phyloP scores from a whole-genome alignment of 2,888 invertebrate species.

The Meloe dianella region DNA sequence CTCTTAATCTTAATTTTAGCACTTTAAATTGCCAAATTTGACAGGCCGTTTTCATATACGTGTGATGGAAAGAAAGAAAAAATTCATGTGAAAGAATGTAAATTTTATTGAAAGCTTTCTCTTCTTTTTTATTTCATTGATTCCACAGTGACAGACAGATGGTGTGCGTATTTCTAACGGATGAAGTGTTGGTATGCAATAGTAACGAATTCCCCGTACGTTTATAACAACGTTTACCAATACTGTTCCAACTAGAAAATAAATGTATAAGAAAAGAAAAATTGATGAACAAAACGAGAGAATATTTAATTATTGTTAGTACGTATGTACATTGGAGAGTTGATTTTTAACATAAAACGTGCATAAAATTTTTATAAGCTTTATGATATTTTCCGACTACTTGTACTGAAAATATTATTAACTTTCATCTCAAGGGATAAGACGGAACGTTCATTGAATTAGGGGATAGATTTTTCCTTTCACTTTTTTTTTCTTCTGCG shows the following conservation, averaged over 20 bases:
- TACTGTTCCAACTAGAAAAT: background rate
- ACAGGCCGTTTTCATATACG: background rate
- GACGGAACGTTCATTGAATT: slow-evolving; percentile 28
- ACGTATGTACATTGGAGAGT: background rate
- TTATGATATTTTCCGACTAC: slow-evolving; percentile 12
- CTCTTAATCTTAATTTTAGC: background rate
- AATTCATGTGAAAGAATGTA: no score
- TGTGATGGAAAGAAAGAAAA: background rate
- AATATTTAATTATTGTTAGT: slow-evolving; percentile 5
- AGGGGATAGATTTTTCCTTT: slow-evolving; percentile 15
- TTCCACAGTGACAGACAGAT: background rate
- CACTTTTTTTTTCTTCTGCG: background rate
- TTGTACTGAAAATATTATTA: slow-evolving; percentile 31
- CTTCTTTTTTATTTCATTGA: background rate
- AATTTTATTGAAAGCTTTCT: background rate
- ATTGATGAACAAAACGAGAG: background rate
- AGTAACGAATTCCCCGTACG: background rate
- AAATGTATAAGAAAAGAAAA: background rate
- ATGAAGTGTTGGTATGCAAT: background rate
- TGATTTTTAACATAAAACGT: slow-evolving; percentile 7
- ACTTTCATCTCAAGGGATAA: slow-evolving; percentile 24
- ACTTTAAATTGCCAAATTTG: background rate
- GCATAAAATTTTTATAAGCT: slow-evolving; percentile 7
- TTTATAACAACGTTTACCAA: background rate
- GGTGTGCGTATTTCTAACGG: background rate